Evolutionary conservation across 1,140 invertebrate species (phyloP).

Genomic region (Holcopasites calliopsidis): DNA sequence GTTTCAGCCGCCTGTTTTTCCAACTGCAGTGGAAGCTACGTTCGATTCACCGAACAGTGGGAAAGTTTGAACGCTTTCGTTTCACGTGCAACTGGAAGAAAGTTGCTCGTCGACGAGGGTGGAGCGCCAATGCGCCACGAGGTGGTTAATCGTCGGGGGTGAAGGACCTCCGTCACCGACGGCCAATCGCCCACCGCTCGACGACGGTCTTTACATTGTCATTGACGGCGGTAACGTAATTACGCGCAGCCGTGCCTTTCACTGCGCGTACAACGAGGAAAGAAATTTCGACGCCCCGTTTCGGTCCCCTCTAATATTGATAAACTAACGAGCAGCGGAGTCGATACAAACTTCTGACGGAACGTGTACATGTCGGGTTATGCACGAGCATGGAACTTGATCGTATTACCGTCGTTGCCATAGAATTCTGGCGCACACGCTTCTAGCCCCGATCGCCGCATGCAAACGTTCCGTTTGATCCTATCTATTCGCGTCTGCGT

Average conservation of each 20-base stretch:
- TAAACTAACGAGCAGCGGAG: background rate
- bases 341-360: too few species aligned
- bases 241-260: background rate
- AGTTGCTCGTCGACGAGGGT: background rate
- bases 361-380: background rate
- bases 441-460: background rate
- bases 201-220: background rate
- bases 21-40: too few species aligned
- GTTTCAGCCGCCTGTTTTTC: conserved; percentile 8
- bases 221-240: background rate
- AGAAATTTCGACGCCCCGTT: background rate
- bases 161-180: conserved; percentile 3
- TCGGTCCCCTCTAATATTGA: background rate
- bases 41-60: too few species aligned
- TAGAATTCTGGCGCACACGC: conserved; percentile 35
- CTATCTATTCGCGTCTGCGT: conserved; percentile 32
- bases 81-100: too few species aligned
- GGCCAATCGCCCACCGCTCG: background rate
- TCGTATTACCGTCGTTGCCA: conserved; percentile 48
- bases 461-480: conserved; percentile 3
- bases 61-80: too few species aligned
- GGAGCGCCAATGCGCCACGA: background rate
- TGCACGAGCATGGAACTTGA: conserved; percentile 26
- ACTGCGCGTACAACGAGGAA: background rate
- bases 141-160: conserved; percentile 1